Base-by-base conservation (phyloP, 2,113 vertebrate species). In the Chelonoidis abingdonii region DNA sequence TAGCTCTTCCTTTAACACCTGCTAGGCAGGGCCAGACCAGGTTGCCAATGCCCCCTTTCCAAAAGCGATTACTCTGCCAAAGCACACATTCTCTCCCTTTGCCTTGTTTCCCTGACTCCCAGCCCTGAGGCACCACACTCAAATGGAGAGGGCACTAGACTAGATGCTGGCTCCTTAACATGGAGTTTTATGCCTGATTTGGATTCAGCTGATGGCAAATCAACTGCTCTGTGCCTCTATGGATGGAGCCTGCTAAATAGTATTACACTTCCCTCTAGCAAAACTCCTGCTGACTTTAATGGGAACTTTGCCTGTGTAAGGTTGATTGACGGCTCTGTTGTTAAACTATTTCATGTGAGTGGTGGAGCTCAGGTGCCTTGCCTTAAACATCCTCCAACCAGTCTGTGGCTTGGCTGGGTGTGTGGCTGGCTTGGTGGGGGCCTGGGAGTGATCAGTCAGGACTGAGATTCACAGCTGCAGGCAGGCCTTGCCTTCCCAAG, bases 301-400 rank as follows among this genome's bases (percentile, higher is more conserved):
- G 0, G 1, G 86, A 89, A 0, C 6, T n/a, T 0, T 0, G 53
- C 8, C 27, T 31, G 2, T 0, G 94, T 86, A 88, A 92, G 1
- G 1, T 84, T 90, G 38, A 0, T 2, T 41, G 9, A 31, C 22
- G 78, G 78, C 41, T 89, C 8, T 2, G 81, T 56, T n/a, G 41
- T 82, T 91, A 92, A 91, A 95, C 92, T 50, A 13, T 76, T 44
- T 41, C 10, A 19, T 41, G 72, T 6, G 72, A 27, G 41, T 13
- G 24, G 38, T 13, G 10, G 72, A 14, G 41, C 75, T 47, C 41
- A 27, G 11, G 41, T 24, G 24, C 13, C 13, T 27, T 25, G 24
- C 24, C 75, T 44, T 78, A 47, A 27, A 41, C 3, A 1, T 25
- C 6, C 22, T 14, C 17, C 22, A 75, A 21, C 38, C 21, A 25